These are phyloP conservation scores for Meloidogyne hapla DNA, from an alignment of 1,140 invertebrate genomes.

Conservation along the genomic window DNA sequence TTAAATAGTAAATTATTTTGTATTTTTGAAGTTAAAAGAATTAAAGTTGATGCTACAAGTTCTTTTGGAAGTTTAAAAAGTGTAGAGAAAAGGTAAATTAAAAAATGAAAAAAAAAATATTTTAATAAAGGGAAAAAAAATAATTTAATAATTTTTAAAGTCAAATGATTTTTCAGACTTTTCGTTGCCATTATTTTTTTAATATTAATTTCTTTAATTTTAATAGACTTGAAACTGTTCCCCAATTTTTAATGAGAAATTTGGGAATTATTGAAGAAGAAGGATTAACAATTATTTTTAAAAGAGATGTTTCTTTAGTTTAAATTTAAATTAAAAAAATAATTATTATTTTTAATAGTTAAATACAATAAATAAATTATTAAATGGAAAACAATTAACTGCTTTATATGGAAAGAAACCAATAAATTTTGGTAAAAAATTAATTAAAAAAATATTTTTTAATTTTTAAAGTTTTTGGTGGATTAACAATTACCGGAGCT, in stretches of 20 bases:
- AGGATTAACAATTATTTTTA: neutral
- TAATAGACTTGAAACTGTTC: neutral
- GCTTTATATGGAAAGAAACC: constrained; percentile 1
- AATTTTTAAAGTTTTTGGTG: neutral
- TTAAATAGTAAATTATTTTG: neutral
- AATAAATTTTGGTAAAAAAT: neutral
- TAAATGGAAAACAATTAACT: neutral
- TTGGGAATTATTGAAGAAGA: neutral
- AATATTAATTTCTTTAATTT: neutral
- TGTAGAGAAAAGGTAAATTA: neutral
- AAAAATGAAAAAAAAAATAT: too few relatives aligned
- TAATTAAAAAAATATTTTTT: too few relatives aligned
- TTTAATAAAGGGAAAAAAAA: too few relatives aligned
- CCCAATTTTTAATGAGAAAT: neutral
- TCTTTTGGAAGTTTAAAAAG: neutral
- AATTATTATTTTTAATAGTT: neutral
- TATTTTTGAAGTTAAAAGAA: neutral
- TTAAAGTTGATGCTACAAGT: neutral
- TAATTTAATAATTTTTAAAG: too few relatives aligned
- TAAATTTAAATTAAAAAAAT: too few relatives aligned
- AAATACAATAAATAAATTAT: constrained; percentile 7
- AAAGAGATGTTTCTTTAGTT: neutral
- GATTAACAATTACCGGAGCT: neutral
- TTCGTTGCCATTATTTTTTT: too few relatives aligned
- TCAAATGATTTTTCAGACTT: too few relatives aligned